A percentile compares a stretch with the other conserved stretches of the same genome.
Evolutionary conservation across 2,888 invertebrate genomes (phyloP).

Genomic region (Leptopterna dolabrata): DNA sequence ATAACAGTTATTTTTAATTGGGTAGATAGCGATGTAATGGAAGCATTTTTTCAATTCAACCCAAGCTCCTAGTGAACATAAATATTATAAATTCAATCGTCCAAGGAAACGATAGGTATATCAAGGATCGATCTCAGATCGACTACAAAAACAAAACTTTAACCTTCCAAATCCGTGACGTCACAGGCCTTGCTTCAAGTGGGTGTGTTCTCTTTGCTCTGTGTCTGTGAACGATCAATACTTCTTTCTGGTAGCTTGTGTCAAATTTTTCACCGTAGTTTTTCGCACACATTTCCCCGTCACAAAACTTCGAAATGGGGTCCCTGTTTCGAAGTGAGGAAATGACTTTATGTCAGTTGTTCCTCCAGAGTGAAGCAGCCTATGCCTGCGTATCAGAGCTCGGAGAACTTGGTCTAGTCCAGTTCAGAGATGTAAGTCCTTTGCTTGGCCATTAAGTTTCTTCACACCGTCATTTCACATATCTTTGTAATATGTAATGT

Average conservation of each 20-base stretch:
- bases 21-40: too few species aligned
- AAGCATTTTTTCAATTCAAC: too few species aligned
- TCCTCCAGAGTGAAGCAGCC: slow-evolving; percentile 68
- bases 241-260: not conserved
- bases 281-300: not conserved
- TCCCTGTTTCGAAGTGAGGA: slow-evolving; percentile 63
- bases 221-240: slow-evolving; percentile 25
- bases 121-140: not conserved
- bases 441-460: not conserved
- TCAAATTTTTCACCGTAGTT: not conserved
- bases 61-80: not conserved
- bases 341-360: slow-evolving; percentile 62
- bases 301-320: slow-evolving; percentile 60
- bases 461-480: not conserved
- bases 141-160: slow-evolving; percentile 30
- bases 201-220: slow-evolving; percentile 39
- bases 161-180: slow-evolving; percentile 26
- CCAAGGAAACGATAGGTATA: not conserved
- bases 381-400: slow-evolving; percentile 75
- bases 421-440: slow-evolving; percentile 70
- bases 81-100: too few species aligned
- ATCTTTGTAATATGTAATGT: too few species aligned
- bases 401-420: slow-evolving; percentile 75
- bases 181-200: slow-evolving; percentile 22
- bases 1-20: too few species aligned